Percentiles rank a stretch among this genome's conserved stretches.
Conservation (phyloP, 2,888 invertebrate genomes). For the Dasysyrphus tricinctus region DNA sequence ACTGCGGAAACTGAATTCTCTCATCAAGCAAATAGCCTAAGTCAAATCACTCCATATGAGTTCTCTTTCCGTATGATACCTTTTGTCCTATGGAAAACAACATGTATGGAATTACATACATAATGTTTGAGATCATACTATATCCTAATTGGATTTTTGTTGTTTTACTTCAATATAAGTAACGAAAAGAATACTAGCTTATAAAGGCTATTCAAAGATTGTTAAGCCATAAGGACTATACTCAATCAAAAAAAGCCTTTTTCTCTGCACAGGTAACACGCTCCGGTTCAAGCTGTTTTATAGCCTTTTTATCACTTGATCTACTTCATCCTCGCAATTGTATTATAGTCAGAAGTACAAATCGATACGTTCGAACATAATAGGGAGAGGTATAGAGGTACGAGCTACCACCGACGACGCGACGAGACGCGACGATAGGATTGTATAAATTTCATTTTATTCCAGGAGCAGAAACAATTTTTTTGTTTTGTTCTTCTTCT, state of each 20-base stretch:
- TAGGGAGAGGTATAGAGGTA: neutral
- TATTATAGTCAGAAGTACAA: constrained; percentile 18
- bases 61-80: no score
- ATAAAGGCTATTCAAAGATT: neutral
- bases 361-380: neutral
- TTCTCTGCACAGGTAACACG: neutral
- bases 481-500: neutral
- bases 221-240: neutral
- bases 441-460: constrained; percentile 20
- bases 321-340: constrained; percentile 15
- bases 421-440: neutral
- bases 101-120: no score
- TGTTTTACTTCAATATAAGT: neutral
- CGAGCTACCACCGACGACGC: no score
- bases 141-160: neutral
- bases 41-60: no score
- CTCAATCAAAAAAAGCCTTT: neutral
- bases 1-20: no score
- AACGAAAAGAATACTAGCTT: neutral
- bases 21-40: no score
- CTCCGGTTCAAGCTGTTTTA: constrained; percentile 19
- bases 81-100: no score
- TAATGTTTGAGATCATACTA: neutral
- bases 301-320: constrained; percentile 40
- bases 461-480: neutral